These are phyloP conservation scores for Phycodurus eques DNA, from an alignment of 2,113 vertebrate species.

Conservation along the genomic window DNA sequence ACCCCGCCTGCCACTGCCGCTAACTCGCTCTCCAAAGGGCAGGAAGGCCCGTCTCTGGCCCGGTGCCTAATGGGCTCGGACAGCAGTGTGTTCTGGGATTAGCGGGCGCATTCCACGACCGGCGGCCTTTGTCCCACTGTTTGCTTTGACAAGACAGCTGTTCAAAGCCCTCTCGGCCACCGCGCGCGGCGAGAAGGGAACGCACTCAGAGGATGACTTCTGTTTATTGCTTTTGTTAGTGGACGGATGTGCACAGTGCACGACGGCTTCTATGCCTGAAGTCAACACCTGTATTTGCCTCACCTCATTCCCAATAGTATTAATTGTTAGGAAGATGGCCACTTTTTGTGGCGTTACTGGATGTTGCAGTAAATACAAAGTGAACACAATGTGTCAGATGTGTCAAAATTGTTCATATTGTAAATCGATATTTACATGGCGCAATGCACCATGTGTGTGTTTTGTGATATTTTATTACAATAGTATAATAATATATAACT, in stretches of 20 bases:
- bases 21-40: slow-evolving; percentile 62
- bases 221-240: slow-evolving; percentile 29
- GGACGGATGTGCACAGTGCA: background rate
- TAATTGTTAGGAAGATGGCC: background rate
- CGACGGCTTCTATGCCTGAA: slow-evolving; percentile 8
- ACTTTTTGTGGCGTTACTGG: background rate
- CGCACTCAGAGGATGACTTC: slow-evolving; percentile 55
- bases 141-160: slow-evolving; percentile 72
- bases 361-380: too few species aligned
- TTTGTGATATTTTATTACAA: too few species aligned
- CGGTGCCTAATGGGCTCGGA: slow-evolving; percentile 65
- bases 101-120: slow-evolving; percentile 70
- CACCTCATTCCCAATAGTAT: background rate
- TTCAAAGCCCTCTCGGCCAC: slow-evolving; percentile 58
- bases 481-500: too few species aligned
- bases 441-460: too few species aligned
- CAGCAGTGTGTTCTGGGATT: slow-evolving; percentile 68
- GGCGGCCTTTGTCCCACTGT: slow-evolving; percentile 61
- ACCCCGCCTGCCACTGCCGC: slow-evolving; percentile 37
- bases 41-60: slow-evolving; percentile 56
- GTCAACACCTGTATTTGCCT: background rate
- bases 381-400: too few species aligned
- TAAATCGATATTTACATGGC: too few species aligned
- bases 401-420: too few species aligned
- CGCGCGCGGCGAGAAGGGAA: slow-evolving; percentile 40